These are phyloP conservation scores for Caranx melampygus DNA, from an alignment of 2,113 vertebrate species.

Conservation along the genomic window DNA sequence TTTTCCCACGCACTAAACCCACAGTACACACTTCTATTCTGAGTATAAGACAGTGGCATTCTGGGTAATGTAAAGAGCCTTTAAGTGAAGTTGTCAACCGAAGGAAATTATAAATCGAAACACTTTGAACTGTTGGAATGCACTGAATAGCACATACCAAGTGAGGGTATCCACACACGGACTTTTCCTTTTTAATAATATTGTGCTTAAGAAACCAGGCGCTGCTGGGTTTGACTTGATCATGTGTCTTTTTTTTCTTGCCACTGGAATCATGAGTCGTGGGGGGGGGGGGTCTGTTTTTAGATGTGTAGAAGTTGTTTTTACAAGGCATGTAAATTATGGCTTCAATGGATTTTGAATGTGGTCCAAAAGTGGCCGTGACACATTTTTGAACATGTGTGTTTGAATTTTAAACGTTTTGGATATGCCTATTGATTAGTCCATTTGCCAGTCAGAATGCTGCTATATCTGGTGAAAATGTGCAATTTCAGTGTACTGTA, in stretches of 20 bases:
- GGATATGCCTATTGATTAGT: constrained; percentile 81
- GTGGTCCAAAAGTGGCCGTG: constrained; percentile 40
- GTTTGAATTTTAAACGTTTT: constrained; percentile 75
- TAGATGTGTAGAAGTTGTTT: constrained; percentile 59
- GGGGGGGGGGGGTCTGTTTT: constrained; percentile 3
- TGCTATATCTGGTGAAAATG: constrained; percentile 86
- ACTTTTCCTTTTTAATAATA: constrained; percentile 1
- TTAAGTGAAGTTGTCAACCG: constrained; percentile 26
- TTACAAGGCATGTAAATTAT: constrained; percentile 74
- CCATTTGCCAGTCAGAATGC: constrained; percentile 82
- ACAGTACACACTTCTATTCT: neutral
- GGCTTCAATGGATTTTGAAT: constrained; percentile 57
- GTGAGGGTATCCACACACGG: neutral
- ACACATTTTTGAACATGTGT: constrained; percentile 57
- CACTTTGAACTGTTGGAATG: constrained; percentile 23
- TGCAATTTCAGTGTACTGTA: constrained; percentile 86
- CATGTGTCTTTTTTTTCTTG: constrained; percentile 19
- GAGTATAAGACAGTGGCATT: neutral
- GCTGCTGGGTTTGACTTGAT: constrained; percentile 27
- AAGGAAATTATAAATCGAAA: constrained; percentile 27
- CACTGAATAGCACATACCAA: constrained; percentile 42
- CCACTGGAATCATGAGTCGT: constrained; percentile 26
- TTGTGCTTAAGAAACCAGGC: neutral
- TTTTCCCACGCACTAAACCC: neutral
- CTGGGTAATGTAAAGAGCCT: neutral